Conservation (phyloP, 2,113 vertebrate species). For the Psephotus haematonotus region DNA sequence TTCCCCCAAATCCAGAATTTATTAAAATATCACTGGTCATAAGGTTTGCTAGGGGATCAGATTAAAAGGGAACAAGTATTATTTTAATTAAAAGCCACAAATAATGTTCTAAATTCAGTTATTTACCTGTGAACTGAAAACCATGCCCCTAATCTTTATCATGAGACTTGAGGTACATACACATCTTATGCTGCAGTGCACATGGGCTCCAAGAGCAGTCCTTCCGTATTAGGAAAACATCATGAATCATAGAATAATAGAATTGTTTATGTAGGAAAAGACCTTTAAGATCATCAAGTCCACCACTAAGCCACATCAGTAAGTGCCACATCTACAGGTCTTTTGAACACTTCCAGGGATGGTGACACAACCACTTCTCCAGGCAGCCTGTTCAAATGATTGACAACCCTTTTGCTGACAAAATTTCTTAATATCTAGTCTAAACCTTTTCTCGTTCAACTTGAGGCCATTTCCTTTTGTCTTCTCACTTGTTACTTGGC, state of each 20-base stretch:
- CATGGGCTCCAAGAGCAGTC: not conserved
- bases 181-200: not conserved
- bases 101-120: not conserved
- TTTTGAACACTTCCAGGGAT: not conserved
- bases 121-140: not conserved
- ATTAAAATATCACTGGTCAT: not conserved
- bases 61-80: not conserved
- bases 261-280: not conserved
- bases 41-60: not conserved
- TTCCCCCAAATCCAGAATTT: not conserved
- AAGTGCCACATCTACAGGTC: rapidly evolving
- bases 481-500: not conserved
- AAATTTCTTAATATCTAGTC: not conserved
- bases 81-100: not conserved
- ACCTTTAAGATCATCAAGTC: not conserved
- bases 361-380: not conserved
- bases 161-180: not conserved
- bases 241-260: not conserved
- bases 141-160: not conserved
- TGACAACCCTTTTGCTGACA: not conserved
- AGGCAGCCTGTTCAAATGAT: not conserved
- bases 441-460: not conserved
- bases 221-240: not conserved
- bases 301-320: not conserved
- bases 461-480: not conserved